Evolutionary conservation across 2,888 invertebrate genomes (phyloP).

Genomic region (Ptychoptera contaminata): DNA sequence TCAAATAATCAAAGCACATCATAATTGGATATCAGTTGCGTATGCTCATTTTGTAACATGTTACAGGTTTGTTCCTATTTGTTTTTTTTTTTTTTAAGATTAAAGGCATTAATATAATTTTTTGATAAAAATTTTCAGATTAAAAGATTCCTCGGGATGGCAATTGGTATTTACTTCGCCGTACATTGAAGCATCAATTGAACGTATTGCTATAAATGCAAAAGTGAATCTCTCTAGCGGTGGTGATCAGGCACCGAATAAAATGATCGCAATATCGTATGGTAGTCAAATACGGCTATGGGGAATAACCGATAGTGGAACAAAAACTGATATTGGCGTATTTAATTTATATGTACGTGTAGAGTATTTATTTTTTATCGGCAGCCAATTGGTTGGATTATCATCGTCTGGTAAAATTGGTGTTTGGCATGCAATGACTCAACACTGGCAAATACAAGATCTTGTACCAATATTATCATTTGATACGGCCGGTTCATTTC

Average conservation of each 20-base stretch:
- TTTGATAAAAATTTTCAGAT: conserved; percentile 28
- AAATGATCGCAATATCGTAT: conserved; percentile 74
- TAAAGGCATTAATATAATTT: conserved; percentile 2
- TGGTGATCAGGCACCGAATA: conserved; percentile 39
- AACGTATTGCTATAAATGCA: conserved; percentile 79
- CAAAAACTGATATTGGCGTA: conserved; percentile 61
- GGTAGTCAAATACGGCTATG: conserved; percentile 61
- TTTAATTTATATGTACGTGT: conserved; percentile 86
- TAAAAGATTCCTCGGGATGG: conserved; percentile 96
- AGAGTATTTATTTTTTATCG: conserved; percentile 93
- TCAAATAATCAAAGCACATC: conserved; percentile 88
- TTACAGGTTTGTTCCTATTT: conserved; percentile 33
- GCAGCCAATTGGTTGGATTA: conserved; percentile 91
- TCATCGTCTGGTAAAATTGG: conserved; percentile 88
- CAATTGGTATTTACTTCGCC: conserved; percentile 88
- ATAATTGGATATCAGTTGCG: conserved; percentile 95
- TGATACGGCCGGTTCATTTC: conserved; percentile 92
- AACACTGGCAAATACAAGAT: conserved; percentile 97
- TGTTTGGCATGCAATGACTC: conserved; percentile 99
- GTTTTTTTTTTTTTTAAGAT: not conserved
- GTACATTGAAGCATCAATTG: conserved; percentile 75
- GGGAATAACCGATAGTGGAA: conserved; percentile 64
- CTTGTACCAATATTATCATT: conserved; percentile 90
- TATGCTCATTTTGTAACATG: conserved; percentile 93
- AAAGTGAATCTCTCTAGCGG: conserved; percentile 36